Base-by-base conservation (phyloP, 2,113 vertebrate species). In the Anoplopoma fimbria region DNA sequence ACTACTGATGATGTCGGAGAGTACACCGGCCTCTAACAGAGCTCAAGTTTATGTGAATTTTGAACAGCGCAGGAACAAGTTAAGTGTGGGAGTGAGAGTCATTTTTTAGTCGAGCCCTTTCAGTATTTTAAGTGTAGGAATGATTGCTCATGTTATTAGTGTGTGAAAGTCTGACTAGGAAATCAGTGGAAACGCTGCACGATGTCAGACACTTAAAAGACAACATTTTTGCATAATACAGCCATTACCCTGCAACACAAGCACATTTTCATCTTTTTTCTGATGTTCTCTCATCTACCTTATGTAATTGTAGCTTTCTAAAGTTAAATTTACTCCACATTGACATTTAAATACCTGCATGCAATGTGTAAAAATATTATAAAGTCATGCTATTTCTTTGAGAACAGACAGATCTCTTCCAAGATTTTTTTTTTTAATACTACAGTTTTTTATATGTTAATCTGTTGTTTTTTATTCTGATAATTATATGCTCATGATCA, bases 1-100 rank as follows among this genome's bases (percentile, higher is more conserved):
- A 90, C 72, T 62, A 73, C 62, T 88, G 83, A 87, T 90, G 91
- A 89, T 89, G 81, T 81, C 55, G 58, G 72, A 83, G 85, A 85
- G 77, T 65, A 79, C 89, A 64, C 67, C 57, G 73, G 77, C 72
- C 85, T 78, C 72, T 71, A 45, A 65, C 77, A 34, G 29, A 81
- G 81, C 77, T 80, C 69, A 82, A 84, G 69, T 75, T 84, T 62
- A 69, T 76, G 82, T 89, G 74, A 62, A 83, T 80, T 82, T 82
- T 67, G 51, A 88, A 69, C 68, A 73, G 79, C 69, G 23, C 74
- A 71, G 69, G 60, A 81, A 49, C 25, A 42, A 83, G 81, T 65
- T 57, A 74, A 79, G 78, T 75, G 86, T 86, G 67, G 58, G 89
- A 85, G 69, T 79, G 73, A 83, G 58, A 79, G 83, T 33, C 42